phyloP scores from a whole-genome alignment of 23 tunicate genomes.

The Halocynthia aurantium region DNA sequence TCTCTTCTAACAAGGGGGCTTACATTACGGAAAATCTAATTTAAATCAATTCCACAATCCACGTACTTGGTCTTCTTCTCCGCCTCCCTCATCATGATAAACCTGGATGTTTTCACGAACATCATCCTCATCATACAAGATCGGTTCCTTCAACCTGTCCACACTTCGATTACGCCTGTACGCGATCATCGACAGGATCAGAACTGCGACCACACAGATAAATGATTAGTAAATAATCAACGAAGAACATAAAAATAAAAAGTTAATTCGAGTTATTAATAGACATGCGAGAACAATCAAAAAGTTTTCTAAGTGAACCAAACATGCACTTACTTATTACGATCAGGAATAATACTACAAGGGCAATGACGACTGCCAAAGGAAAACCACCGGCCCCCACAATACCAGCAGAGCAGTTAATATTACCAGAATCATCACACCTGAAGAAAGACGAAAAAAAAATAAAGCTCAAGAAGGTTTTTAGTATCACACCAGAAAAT shows the following conservation, averaged over 20 bases:
- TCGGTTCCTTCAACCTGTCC: slow-evolving; percentile 35
- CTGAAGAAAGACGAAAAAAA: not conserved
- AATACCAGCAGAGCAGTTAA: slow-evolving; percentile 21
- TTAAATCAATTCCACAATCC: not conserved
- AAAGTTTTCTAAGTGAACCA: not conserved
- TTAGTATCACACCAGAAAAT: no score
- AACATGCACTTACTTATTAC: slow-evolving; percentile 71
- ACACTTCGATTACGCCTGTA: slow-evolving; percentile 55
- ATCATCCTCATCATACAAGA: slow-evolving; percentile 87
- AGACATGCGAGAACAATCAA: no score
- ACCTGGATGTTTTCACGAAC: slow-evolving; percentile 81
- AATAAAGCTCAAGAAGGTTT: no score
- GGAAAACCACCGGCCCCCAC: slow-evolving; percentile 62
- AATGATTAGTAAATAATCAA: not conserved
- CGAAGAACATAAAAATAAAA: not conserved
- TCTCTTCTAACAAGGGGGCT: not conserved
- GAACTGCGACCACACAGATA: slow-evolving; percentile 28
- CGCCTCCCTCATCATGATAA: slow-evolving; percentile 94
- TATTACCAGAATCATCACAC: slow-evolving; percentile 11
- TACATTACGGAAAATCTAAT: not conserved
- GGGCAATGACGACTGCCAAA: slow-evolving; percentile 41
- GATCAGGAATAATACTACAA: slow-evolving; percentile 59
- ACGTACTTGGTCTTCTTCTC: slow-evolving; percentile 92
- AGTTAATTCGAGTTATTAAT: no score
- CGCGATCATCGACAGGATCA: slow-evolving; percentile 68